Base-by-base conservation (phyloP, 2,113 vertebrate genomes). In the Agelaius tricolor region DNA sequence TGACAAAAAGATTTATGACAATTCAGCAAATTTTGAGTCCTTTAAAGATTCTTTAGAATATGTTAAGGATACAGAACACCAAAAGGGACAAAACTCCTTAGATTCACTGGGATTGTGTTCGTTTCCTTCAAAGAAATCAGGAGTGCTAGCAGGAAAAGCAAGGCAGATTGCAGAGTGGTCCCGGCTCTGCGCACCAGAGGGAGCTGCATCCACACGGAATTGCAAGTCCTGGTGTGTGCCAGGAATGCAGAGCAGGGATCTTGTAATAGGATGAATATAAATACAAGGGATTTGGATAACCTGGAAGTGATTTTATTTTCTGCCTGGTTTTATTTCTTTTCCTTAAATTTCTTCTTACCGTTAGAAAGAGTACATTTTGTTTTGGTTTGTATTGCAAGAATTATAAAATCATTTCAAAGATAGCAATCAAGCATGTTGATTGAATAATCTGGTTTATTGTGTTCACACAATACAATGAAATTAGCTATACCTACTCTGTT, bases 171-270 rank as follows among this genome's bases (percentile, higher is more conserved):
- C 54, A 31, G 88, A 76, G 58, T n/a, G 19, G 19, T 21, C 3
- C 58, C 81, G 24, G 43, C 30, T 61, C 35, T 57, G 18, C 23
- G 33, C 97, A 62, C 69, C 89, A 97, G 97, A 95, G 96, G 96
- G 97, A 93, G 92, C 96, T 94, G 84, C 24, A 24, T 21, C 55
- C 92, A 30, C 83, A 66, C 82, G 11, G 41, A 97, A 96, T 5
- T 9, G 59, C 14, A 31, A 66, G 4, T 52, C 30, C n/a, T 6
- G 6, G 2, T 3, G 12, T 1, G 63, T 27, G n/a, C 39, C 23
- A 11, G 62, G 65, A 15, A 20, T 37, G 27, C 65, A 33, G 27
- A 78, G 14, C 67, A 18, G 18, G 3, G 10, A 31, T 35, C 22
- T 61, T 78, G 9, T 43, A 31, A 69, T 10, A 49, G 54, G 3